phyloP scores from a whole-genome alignment of 2,797 vertebrate species.

The Lophura swinhoii region DNA sequence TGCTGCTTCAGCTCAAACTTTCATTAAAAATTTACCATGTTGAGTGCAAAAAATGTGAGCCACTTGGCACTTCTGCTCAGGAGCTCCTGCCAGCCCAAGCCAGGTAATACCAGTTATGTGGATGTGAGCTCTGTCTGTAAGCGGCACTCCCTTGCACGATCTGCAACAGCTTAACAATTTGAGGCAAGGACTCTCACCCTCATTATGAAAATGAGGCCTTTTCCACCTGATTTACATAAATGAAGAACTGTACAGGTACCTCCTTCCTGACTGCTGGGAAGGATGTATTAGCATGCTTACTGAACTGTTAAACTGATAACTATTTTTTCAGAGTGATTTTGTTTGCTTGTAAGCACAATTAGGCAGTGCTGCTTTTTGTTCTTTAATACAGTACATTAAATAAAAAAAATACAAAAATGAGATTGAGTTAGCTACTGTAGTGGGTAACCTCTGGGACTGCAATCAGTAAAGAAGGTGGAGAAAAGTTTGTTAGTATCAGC shows the following conservation, averaged over 20 bases:
- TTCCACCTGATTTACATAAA: neutral
- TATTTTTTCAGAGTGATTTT: neutral
- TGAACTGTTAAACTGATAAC: neutral
- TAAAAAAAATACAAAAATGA: neutral
- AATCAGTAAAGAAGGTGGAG: neutral
- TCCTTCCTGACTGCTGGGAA: neutral
- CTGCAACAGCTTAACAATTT: fast-evolving
- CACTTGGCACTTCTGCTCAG: neutral
- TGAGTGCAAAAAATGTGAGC: neutral
- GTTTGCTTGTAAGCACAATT: neutral
- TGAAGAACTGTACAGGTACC: neutral
- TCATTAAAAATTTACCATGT: neutral
- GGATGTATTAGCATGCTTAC: neutral
- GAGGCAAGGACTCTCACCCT: fast-evolving
- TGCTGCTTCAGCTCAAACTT: neutral
- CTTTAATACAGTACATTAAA: neutral
- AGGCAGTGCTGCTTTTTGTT: neutral
- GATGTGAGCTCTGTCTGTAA: neutral
- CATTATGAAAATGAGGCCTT: neutral
- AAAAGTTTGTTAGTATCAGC: neutral
- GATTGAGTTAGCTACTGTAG: neutral
- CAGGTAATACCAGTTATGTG: neutral
- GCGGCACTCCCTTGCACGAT: fast-evolving
- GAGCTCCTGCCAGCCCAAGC: fast-evolving
- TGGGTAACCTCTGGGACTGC: neutral